Evolutionary conservation across 2,113 vertebrate genomes (phyloP), one percentile per base, ranked within the genome.

Genomic region (Carassius gibelio): DNA sequence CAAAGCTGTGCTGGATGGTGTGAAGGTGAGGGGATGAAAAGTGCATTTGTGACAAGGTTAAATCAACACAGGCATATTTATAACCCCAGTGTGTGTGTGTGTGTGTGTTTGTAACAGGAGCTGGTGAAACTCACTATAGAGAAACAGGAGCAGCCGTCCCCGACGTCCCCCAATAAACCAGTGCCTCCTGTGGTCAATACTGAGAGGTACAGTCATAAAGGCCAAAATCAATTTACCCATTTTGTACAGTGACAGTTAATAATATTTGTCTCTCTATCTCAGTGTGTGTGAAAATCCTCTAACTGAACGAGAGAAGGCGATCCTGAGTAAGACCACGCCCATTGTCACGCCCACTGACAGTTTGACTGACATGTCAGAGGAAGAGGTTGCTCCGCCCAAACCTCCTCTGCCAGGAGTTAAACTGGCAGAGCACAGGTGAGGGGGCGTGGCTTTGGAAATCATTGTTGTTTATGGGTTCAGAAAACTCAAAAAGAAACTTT

Each of bases 1-100:
- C 89, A 99, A 98, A 92, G 98, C 97, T 0, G 98, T 99, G 76
- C 94, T 99, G 91, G 98, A 99, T 13, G 98, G 98, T 84, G 98
- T 99, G 62, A 99, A 99, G 97, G 98, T 98, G 92, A 1, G 79
- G 0, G 0, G 5, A 10, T 36, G 55, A 36, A 19, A 45, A 52
- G 23, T 42, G 64, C 2, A 10, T 34, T 23, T 83, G 62, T 85
- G 21, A 36, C 48, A 4, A 71, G 64, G 62, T 64, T 81, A 48
- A 48, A 81, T 15, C 77, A 68, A 66, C 17, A 8, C 17, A 4
- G 64, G 59, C 42, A 66, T 81, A 66, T 81, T 81, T 66, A 48
- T 66, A 81, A 9, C 84, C 50, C 81, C 23, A 86, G 7, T 55
- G 8, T 84, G 68, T 75, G 36, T 55, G 8, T 84, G 68, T 75